Percentiles rank a stretch among this genome's conserved stretches.
phyloP scores from a whole-genome alignment of 64 coral and sea anemone species.

The Stichodactyla mertensii region DNA sequence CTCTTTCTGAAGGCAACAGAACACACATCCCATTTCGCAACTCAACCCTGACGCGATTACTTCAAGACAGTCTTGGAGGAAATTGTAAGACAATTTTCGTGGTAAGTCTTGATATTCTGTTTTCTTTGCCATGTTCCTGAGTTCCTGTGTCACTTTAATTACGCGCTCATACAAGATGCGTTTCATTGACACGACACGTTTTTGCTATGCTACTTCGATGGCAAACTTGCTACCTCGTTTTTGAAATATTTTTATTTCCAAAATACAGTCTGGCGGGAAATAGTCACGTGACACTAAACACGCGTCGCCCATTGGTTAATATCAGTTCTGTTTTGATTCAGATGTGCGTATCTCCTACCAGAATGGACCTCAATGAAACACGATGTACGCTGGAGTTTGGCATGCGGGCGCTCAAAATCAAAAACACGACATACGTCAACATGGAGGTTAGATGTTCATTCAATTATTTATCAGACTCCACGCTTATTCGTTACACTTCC shows the following conservation, averaged over 20 bases:
- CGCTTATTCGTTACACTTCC: too few relatives aligned
- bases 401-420: slow-evolving; percentile 72
- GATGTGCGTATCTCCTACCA: slow-evolving; percentile 76
- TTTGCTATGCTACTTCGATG: too few relatives aligned
- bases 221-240: too few relatives aligned
- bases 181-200: too few relatives aligned
- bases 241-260: too few relatives aligned
- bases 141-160: neutral
- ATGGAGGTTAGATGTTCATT: slow-evolving; percentile 48
- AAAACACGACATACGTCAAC: slow-evolving; percentile 61
- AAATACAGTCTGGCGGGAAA: too few relatives aligned
- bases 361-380: slow-evolving; percentile 78
- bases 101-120: slow-evolving; percentile 36
- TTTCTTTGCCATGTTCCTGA: neutral
- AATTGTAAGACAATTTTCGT: slow-evolving; percentile 99
- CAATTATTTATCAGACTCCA: too few relatives aligned
- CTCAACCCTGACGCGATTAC: slow-evolving; percentile 78
- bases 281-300: neutral
- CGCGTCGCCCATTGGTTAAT: neutral
- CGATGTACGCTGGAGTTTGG: slow-evolving; percentile 88
- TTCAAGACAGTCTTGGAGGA: slow-evolving; percentile 95
- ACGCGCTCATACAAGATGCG: too few relatives aligned
- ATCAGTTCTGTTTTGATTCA: neutral
- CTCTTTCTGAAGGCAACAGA: slow-evolving; percentile 83
- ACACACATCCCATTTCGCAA: slow-evolving; percentile 93